Evolutionary conservation across 2,113 vertebrate genomes (phyloP), one percentile per base, ranked within the genome.

Genomic region (Colistium nudipinnis): DNA sequence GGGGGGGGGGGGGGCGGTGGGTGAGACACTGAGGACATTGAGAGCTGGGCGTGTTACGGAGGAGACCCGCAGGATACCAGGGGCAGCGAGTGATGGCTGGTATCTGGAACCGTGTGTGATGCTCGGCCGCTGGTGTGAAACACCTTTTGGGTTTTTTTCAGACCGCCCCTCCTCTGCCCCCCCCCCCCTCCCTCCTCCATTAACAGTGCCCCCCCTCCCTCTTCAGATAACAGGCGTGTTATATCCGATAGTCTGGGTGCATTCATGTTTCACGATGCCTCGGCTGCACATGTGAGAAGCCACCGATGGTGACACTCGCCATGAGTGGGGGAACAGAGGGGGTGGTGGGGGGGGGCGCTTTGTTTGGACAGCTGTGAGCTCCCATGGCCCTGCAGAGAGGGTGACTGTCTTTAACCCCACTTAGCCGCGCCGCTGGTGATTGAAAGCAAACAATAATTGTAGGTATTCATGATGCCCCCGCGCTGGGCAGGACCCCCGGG

Each of bases 331-430:
- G 90, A 84, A n/a, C n/a, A n/a, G n/a, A n/a, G n/a, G n/a, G n/a
- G n/a, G n/a, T n/a, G n/a, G n/a, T n/a, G n/a, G n/a, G n/a, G n/a
- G n/a, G 38, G 2, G 59, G 81, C 81, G n/a, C 83, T 92, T 93
- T 93, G 92, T 94, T 92, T 91, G 87, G 88, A 89, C 93, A 93
- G 93, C 91, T 93, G 92, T 90, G 89, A 69, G 75, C 81, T 76
- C 71, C 79, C 80, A 64, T 81, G 11, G 47, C 83, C 76, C 56
- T 7, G 17, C 45, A 64, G 67, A 86, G 80, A 84, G 75, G 78
- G 79, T 74, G 75, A 77, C 64, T 80, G 75, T 81, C 77, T 86
- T 89, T 89, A 87, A 87, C 89, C 87, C 74, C 83, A 88, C 82
- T 88, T 87, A 83, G 66, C 81, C 81, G 69, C 79, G 82, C 62